phyloP scores from a whole-genome alignment of 1,140 invertebrate genomes.

The Amyelois transitella region DNA sequence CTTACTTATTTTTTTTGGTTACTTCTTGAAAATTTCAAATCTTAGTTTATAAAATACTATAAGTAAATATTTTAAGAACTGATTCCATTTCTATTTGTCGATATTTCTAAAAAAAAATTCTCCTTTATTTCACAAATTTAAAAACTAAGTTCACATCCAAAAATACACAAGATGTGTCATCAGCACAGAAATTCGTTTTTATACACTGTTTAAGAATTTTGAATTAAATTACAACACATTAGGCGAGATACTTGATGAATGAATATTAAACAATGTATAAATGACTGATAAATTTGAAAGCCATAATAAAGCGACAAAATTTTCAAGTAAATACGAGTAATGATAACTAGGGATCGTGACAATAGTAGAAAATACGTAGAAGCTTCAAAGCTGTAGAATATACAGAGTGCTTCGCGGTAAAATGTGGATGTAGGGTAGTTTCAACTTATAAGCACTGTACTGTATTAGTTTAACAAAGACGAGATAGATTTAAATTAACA shows the following conservation, averaged over 20 bases:
- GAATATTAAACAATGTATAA: not conserved
- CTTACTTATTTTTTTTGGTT: too few relatives aligned
- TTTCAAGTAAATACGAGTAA: conserved; percentile 25
- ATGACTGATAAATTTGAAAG: not conserved
- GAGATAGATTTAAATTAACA: not conserved
- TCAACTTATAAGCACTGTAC: not conserved
- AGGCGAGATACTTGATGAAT: not conserved
- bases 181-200: too few relatives aligned
- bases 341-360: conserved; percentile 63
- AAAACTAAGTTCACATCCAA: too few relatives aligned
- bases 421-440: conserved; percentile 2
- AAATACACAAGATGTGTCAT: too few relatives aligned
- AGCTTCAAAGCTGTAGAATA: conserved; percentile 55
- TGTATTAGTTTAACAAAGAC: not conserved
- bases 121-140: too few relatives aligned
- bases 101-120: too few relatives aligned
- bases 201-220: too few relatives aligned
- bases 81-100: too few relatives aligned
- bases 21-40: too few relatives aligned
- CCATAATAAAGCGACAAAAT: not conserved
- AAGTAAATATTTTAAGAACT: too few relatives aligned
- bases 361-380: conserved; percentile 67
- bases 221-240: too few relatives aligned
- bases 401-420: conserved; percentile 51
- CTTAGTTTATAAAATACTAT: too few relatives aligned